A percentile compares a stretch with the other conserved stretches of the same genome.
phyloP scores from a whole-genome alignment of 2,113 vertebrate genomes.

The Mirza zaza region DNA sequence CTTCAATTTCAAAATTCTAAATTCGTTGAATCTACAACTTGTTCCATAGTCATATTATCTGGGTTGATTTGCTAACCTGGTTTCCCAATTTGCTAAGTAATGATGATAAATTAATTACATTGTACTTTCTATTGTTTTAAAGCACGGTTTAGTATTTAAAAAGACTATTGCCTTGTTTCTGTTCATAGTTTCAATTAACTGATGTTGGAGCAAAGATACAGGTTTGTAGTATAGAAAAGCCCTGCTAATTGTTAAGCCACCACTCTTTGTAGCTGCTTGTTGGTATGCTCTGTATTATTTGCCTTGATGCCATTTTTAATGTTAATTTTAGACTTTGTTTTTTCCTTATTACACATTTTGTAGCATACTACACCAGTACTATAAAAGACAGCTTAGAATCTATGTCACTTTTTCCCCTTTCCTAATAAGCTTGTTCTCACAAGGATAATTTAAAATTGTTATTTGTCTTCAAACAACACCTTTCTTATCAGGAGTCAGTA shows the following conservation, averaged over 20 bases:
- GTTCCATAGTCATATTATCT: conserved; percentile 9
- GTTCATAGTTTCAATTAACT: background rate
- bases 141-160: background rate
- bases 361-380: background rate
- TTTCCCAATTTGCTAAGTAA: conserved; percentile 27
- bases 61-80: background rate
- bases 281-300: background rate
- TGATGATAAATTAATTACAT: conserved; percentile 10
- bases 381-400: background rate
- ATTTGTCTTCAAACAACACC: conserved; percentile 51
- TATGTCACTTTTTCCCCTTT: conserved; percentile 11
- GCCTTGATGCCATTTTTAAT: background rate
- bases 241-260: accelerated
- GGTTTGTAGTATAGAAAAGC: background rate
- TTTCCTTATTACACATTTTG: background rate
- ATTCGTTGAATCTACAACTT: background rate
- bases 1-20: background rate
- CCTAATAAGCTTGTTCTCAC: background rate
- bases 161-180: background rate
- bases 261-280: background rate
- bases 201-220: background rate
- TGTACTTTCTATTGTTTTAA: conserved; percentile 30
- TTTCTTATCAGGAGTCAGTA: conserved; percentile 29
- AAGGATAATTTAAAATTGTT: conserved; percentile 36
- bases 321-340: background rate